These are phyloP conservation scores for Pardalotus punctatus DNA, from an alignment of 2,113 vertebrate genomes.

Conservation along the genomic window DNA sequence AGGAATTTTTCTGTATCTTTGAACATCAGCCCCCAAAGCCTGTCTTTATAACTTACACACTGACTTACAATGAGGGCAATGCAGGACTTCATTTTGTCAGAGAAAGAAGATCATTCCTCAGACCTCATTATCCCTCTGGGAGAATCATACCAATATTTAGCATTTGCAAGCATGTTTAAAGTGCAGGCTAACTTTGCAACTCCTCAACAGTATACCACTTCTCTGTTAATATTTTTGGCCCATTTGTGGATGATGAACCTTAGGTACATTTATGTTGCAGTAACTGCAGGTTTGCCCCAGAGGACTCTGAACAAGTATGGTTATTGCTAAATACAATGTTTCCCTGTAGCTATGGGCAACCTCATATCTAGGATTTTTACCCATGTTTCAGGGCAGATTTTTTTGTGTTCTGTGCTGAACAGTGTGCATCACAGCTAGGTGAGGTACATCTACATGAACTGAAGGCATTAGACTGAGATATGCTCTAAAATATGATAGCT, in stretches of 20 bases:
- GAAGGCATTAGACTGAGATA: not conserved
- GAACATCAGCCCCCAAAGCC: not conserved
- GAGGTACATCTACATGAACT: not conserved
- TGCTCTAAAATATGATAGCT: not conserved
- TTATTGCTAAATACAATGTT: not conserved
- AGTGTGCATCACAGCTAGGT: not conserved
- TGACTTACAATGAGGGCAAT: not conserved
- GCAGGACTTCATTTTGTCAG: not conserved
- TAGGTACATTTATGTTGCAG: not conserved
- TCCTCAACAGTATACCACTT: not conserved
- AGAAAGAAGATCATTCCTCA: not conserved
- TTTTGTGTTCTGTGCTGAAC: not conserved
- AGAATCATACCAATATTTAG: not conserved
- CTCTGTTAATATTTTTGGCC: not conserved
- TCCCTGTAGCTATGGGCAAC: not conserved
- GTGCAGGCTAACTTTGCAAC: not conserved
- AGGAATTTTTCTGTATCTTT: not conserved
- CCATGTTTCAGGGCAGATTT: not conserved
- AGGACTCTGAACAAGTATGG: not conserved
- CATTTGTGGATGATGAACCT: not conserved
- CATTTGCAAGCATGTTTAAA: not conserved
- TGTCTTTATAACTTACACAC: not conserved
- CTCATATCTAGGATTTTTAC: not conserved
- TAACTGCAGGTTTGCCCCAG: not conserved
- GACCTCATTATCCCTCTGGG: not conserved